Evolutionary conservation across 2,113 vertebrate species (phyloP).

Genomic region (Peromyscus californicus): DNA sequence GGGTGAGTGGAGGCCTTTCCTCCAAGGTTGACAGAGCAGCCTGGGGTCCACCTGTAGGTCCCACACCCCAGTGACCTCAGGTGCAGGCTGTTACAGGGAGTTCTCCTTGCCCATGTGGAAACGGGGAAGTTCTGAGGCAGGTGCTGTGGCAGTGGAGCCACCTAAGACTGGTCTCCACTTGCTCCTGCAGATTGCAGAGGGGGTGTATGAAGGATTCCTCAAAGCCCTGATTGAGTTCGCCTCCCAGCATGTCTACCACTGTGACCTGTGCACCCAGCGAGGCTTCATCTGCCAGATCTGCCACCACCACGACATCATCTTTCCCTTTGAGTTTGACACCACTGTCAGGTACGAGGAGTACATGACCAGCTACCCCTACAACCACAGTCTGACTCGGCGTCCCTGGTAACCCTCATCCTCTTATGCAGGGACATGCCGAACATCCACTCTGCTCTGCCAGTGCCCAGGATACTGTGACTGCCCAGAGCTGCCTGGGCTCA

Average conservation of each 20-base stretch:
- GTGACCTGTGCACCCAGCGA: slow-evolving; percentile 95
- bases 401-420: background rate
- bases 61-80: background rate
- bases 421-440: fast-evolving
- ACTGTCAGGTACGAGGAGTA: slow-evolving; percentile 90
- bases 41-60: background rate
- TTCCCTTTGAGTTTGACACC: slow-evolving; percentile 96
- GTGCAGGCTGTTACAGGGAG: background rate
- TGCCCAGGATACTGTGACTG: fast-evolving
- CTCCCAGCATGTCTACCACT: slow-evolving; percentile 93
- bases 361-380: background rate
- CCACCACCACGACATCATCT: slow-evolving; percentile 92
- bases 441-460: background rate
- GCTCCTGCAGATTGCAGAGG: slow-evolving; percentile 90
- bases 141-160: fast-evolving
- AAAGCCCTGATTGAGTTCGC: slow-evolving; percentile 89
- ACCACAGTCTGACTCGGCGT: background rate
- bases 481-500: background rate
- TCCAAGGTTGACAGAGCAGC: background rate
- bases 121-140: background rate
- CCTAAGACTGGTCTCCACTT: background rate
- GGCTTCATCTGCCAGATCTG: slow-evolving; percentile 99
- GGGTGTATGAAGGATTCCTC: slow-evolving; percentile 90
- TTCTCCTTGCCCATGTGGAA: background rate
- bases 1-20: background rate